Base-by-base conservation (phyloP, 1,140 invertebrate species). In the Pseudomyrmex sp. region DNA sequence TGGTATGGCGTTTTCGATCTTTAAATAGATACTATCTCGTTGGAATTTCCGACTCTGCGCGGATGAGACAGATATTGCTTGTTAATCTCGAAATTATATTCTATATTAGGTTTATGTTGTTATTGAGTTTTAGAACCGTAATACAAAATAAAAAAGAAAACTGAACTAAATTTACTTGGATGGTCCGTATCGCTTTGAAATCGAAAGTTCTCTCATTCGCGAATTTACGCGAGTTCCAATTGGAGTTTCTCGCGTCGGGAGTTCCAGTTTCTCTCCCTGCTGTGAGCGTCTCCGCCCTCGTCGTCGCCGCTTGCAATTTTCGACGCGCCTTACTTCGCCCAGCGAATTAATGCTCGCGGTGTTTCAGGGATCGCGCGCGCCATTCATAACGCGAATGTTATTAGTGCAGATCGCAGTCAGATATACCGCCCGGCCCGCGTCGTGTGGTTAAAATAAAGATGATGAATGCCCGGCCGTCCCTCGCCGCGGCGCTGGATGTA, bases 371-470 rank as follows among this genome's bases (percentile, higher is more conserved):
- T 90, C 86, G 85, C 88, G 84, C 86, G 61, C 85, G 86, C 89
- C 90, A 91, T 90, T 90, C 90, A 91, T 91, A 91, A 91, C 83
- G 89, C 89, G 89, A 92, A 91, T 91, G 91, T 92, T 91, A 92
- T 92, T 92, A 92, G 92, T 76, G 91, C 89, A 92, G 91, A 92
- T 92, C 91, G 80, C 85, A 90, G 88, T 90, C 88, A 83, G 91
- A 91, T 91, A 91, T 89, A 88, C 88, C 89, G 86, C 44, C 89
- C 66, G 77, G 85, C 50, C 87, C 86, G 74, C 74, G 87, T 93
- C 89, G 88, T 90, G 88, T 92, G 91, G 91, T 92, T 92, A 92
- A 92, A 92, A 93, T 91, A 92, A 92, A 92, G 91, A 92, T 93
- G 92, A 92, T 91, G 87, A 92, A 93, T 92, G 90, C 89, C 58